phyloP scores from a whole-genome alignment of 2,888 invertebrate species.

The Drosophila merina region DNA sequence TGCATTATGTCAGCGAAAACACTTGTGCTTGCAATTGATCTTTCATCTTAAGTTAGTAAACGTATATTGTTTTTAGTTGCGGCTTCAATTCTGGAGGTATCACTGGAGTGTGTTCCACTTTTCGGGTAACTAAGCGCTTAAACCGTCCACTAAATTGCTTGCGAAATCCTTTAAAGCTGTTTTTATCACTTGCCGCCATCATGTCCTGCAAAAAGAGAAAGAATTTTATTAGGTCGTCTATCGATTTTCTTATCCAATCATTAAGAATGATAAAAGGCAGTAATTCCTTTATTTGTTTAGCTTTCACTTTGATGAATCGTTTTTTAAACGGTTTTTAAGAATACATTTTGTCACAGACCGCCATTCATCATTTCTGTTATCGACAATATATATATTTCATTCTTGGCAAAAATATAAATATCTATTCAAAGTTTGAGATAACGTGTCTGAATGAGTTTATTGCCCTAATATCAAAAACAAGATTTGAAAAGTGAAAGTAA shows the following conservation, averaged over 20 bases:
- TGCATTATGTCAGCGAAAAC: constrained; percentile 10
- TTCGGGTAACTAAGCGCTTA: constrained; percentile 93
- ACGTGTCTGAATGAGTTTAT: background rate
- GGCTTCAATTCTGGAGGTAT: constrained; percentile 94
- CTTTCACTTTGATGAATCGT: constrained; percentile 10
- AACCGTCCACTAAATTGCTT: constrained; percentile 94
- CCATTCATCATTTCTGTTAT: background rate
- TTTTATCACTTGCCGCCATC: constrained; percentile 89
- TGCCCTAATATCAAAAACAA: constrained; percentile 1
- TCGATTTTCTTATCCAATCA: background rate
- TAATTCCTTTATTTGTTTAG: background rate
- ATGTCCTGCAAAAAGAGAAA: constrained; percentile 87
- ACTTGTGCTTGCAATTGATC: constrained; percentile 36
- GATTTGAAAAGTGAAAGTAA: constrained; percentile 23
- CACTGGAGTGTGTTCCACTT: constrained; percentile 92
- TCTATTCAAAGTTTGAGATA: background rate
- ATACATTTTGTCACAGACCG: background rate
- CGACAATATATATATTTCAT: background rate
- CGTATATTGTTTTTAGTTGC: constrained; percentile 94
- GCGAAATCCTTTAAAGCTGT: constrained; percentile 92
- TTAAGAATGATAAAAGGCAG: background rate
- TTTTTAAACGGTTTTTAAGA: background rate
- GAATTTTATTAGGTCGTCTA: background rate
- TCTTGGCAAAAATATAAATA: background rate
- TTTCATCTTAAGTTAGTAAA: constrained; percentile 86